These are phyloP conservation scores for Sinosuthora webbiana DNA, from an alignment of 2,113 vertebrate genomes.

Conservation along the genomic window DNA sequence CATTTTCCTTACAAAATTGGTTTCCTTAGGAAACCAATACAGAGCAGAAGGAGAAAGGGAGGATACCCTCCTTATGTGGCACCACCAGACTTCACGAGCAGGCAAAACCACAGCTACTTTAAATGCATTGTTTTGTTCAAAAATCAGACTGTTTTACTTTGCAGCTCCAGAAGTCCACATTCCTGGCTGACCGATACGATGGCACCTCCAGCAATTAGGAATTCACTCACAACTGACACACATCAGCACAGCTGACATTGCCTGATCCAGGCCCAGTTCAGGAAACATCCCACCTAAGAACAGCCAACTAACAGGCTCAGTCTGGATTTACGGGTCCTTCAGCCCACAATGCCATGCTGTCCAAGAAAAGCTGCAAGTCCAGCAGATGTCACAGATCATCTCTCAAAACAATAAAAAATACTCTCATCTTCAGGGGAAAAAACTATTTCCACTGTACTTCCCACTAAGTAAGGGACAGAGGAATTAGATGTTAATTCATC, in stretches of 20 bases:
- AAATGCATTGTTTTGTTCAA: background rate
- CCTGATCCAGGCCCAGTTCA: fast-evolving
- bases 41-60: background rate
- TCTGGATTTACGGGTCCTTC: background rate
- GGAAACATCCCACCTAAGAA: background rate
- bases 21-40: background rate
- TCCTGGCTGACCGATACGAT: background rate
- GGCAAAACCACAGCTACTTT: background rate
- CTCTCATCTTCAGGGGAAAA: background rate
- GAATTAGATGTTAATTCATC: slow-evolving; percentile 42
- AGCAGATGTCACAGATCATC: background rate
- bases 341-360: fast-evolving
- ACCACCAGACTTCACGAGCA: background rate
- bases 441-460: background rate
- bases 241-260: background rate
- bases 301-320: background rate
- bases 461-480: background rate
- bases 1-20: background rate
- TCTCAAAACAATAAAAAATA: background rate
- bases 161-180: background rate
- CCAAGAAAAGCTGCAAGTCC: background rate
- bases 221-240: background rate
- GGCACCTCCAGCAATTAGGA: background rate
- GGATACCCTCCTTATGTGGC: background rate
- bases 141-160: background rate